Evolutionary conservation across 2,888 invertebrate genomes (phyloP), one percentile per base, ranked within the genome.

Genomic region (Corythucha ciliata): DNA sequence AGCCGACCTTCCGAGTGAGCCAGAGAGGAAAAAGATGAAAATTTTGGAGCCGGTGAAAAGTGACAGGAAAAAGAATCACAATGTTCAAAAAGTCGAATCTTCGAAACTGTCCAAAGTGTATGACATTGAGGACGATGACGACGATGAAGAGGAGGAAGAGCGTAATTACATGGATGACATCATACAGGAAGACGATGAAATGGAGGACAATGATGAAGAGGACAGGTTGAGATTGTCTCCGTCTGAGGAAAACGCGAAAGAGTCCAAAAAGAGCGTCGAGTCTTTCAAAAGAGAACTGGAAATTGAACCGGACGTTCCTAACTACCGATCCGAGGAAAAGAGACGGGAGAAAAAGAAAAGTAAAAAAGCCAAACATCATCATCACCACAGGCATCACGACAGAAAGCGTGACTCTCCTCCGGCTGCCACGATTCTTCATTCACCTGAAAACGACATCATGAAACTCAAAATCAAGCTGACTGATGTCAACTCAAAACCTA

Each of bases 381-480:
- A 58, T 29, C 61, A 63, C 27, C 62, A 62, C 39, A 57, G 59
- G 25, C 61, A 62, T 32, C 60, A 62, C 37, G 55, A 60, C 20
- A 59, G 60, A 32, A 62, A 59, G 33, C 57, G 58, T 39, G 57
- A 58, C 6, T 55, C 58, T 20, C 59, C 63, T 1, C 60, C 59
- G 2, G 55, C 59, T 7, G 63, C 63, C 0, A 62, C 61, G 6
- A 63, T 63, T 7, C 55, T 63, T 1, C 60, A 60, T 21, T 61
- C 61, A 0, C 56, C 60, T 4, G 62, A 61, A 21, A 55, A 56
- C 20, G 61, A 62, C 25, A 57, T 60, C 18, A 59, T 63, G 61
- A 63, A 63, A 34, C 46, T 63, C 2, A 63, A 62, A 44, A 57
- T 63, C 18, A 63, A 63, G 45, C 36, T 63, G 7, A 63, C 60